Base-by-base conservation (phyloP, 92 coral and sea anemone species). In the Parazoanthus darwini region DNA sequence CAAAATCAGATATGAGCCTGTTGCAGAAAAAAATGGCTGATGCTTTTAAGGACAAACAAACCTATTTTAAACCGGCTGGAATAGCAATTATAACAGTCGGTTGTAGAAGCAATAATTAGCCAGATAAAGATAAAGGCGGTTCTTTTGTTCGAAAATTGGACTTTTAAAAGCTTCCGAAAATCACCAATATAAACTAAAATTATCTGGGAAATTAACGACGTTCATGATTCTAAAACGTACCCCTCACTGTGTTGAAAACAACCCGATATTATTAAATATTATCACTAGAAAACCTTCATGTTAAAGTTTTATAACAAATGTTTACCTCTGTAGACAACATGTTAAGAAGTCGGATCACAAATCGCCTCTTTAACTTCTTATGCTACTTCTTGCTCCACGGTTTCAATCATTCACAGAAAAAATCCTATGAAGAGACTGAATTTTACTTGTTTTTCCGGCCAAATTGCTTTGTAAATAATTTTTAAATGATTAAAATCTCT, bases 141-240 rank as follows among this genome's bases (percentile, higher is more conserved):
- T 29, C 42, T 72, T 33, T 72, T 72, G 77, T 72, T 35, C 77
- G 77, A 72, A 23, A 72, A 72, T 72, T 72, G 42, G 39, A 33
- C 18, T 39, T 72, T 72, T 42, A 10, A 35, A n/a, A 72, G 38
- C 20, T 29, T 33, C 70, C 70, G 70, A n/a, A 72, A 26, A 23
- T 11, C 77, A 11, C 18, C 43, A 35, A 72, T 6, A 72, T 63
- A 63, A 63, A 63, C 70, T 72, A 38, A 72, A 72, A 72, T 72
- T 72, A 33, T 13, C 77, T 72, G 77, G 18, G 77, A 72, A 72
- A 72, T 72, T 29, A 72, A 72, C 77, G 39, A 23, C 77, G 33
- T 72, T 35, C 16, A 26, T n/a, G 26, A 63, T 2, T 72, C 77
- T 33, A 26, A 72, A 63, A 63, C 70, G 22, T 63, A 14, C 39